Evolutionary conservation across 1,140 invertebrate species (phyloP).

Genomic region (Thereuonema tuberculata): DNA sequence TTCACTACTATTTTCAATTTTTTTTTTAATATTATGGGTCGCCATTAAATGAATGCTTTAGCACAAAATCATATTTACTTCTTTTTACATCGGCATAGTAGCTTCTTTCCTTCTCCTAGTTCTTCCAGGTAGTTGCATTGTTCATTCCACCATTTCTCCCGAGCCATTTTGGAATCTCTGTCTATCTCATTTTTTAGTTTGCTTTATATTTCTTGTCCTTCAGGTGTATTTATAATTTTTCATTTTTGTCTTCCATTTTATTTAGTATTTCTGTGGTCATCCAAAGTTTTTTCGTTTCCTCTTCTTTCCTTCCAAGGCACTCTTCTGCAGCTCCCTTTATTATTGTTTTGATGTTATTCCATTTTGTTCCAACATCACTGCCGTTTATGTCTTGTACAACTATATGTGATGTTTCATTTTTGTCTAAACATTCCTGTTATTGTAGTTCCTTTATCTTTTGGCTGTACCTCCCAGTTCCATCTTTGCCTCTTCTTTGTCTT

Average conservation of each 20-base stretch:
- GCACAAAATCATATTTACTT: too few species aligned
- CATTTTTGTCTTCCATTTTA: background rate
- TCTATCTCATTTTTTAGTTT: background rate
- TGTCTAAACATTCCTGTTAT: too few species aligned
- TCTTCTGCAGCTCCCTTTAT: background rate
- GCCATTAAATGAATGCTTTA: too few species aligned
- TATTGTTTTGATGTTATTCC: background rate
- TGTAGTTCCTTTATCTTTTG: too few species aligned
- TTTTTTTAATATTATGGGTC: too few species aligned
- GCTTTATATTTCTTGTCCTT: background rate
- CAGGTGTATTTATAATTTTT: background rate
- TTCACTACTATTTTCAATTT: too few species aligned
- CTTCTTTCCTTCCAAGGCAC: background rate
- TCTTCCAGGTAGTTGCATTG: background rate
- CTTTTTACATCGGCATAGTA: background rate
- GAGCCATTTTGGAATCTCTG: background rate
- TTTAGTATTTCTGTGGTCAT: background rate
- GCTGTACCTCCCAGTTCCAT: too few species aligned
- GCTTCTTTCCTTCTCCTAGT: background rate
- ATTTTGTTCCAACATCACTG: too few species aligned
- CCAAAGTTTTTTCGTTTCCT: background rate
- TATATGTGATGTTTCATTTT: too few species aligned
- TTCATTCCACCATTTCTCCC: background rate
- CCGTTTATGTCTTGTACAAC: too few species aligned
- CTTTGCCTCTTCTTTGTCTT: too few species aligned